These are phyloP conservation scores for Drosophila grimshawi DNA, from an alignment of 1,140 invertebrate species.

Conservation along the genomic window DNA sequence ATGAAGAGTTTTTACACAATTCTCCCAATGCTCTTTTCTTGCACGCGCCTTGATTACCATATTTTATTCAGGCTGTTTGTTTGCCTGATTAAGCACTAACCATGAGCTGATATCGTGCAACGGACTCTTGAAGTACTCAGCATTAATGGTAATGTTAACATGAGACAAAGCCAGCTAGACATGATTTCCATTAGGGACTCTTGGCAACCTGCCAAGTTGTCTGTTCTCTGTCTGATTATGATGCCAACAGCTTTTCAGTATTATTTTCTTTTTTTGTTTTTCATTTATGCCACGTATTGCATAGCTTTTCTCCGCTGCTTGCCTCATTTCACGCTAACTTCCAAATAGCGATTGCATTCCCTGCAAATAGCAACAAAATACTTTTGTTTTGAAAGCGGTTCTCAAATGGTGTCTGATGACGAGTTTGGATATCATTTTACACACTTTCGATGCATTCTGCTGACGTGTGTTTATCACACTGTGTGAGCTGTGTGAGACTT, in stretches of 20 bases:
- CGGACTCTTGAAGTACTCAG: conserved; percentile 18
- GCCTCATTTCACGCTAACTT: conserved; percentile 9
- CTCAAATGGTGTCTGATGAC: not conserved
- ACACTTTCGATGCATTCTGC: conserved; percentile 1
- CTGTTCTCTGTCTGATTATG: conserved; percentile 48
- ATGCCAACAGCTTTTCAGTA: conserved; percentile 18
- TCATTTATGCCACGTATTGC: conserved; percentile 36
- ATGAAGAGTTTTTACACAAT: conserved; percentile 1
- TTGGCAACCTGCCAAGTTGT: conserved; percentile 15
- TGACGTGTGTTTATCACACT: conserved; percentile 18
- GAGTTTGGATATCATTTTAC: conserved; percentile 26
- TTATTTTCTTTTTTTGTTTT: not conserved
- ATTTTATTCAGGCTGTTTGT: not conserved
- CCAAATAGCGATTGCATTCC: conserved; percentile 29
- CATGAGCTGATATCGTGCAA: not conserved
- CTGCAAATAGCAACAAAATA: conserved; percentile 19
- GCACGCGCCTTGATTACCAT: not conserved
- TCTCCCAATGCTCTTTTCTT: not conserved
- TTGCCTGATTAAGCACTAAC: conserved; percentile 7
- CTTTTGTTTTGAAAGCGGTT: conserved; percentile 21
- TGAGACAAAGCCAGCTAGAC: conserved; percentile 5
- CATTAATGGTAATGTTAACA: conserved; percentile 34
- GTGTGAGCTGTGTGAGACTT: conserved; percentile 6
- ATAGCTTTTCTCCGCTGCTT: conserved; percentile 21
- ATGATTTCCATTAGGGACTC: conserved; percentile 28